Percentiles rank a stretch among this genome's conserved stretches.
phyloP scores from a whole-genome alignment of 2,888 invertebrate genomes.

The Drosophila paracracens region DNA sequence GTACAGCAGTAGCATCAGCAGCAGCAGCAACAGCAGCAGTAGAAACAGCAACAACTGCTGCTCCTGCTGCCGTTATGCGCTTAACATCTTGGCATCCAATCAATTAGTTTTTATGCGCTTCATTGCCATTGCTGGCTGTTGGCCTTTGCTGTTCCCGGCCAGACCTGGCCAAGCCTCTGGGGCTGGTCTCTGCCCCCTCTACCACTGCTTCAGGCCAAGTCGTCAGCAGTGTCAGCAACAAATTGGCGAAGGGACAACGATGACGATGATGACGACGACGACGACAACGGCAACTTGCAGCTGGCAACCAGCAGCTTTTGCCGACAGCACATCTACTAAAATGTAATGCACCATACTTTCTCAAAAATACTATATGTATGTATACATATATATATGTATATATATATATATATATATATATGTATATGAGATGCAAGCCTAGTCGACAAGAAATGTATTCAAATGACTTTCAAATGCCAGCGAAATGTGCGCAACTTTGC shows the following conservation, averaged over 20 bases:
- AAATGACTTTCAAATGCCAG: slow-evolving; percentile 78
- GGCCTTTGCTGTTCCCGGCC: slow-evolving; percentile 29
- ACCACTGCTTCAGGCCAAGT: slow-evolving; percentile 46
- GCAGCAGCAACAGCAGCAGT: slow-evolving; percentile 5
- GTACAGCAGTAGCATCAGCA: slow-evolving; percentile 9
- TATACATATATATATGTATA: neutral
- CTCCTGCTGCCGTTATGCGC: slow-evolving; percentile 69
- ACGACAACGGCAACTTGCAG: slow-evolving; percentile 56
- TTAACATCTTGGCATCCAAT: slow-evolving; percentile 79
- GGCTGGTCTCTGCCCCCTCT: slow-evolving; percentile 5
- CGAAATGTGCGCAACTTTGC: slow-evolving; percentile 75
- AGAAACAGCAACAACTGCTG: slow-evolving; percentile 25
- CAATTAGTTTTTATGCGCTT: slow-evolving; percentile 81
- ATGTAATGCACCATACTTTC: slow-evolving; percentile 73
- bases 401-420: neutral
- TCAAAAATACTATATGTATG: slow-evolving; percentile 20
- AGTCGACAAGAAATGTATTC: slow-evolving; percentile 65
- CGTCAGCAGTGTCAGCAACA: slow-evolving; percentile 77
- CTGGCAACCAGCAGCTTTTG: slow-evolving; percentile 71
- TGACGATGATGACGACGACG: slow-evolving; percentile 30
- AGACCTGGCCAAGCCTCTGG: slow-evolving; percentile 67
- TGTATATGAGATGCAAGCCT: slow-evolving; percentile 15
- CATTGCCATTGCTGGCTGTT: slow-evolving; percentile 63
- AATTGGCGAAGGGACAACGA: slow-evolving; percentile 77
- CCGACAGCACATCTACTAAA: slow-evolving; percentile 55